Percentiles rank a stretch among this genome's conserved stretches.
phyloP scores from a whole-genome alignment of 1,140 invertebrate species.

The Anoplophora glabripennis region DNA sequence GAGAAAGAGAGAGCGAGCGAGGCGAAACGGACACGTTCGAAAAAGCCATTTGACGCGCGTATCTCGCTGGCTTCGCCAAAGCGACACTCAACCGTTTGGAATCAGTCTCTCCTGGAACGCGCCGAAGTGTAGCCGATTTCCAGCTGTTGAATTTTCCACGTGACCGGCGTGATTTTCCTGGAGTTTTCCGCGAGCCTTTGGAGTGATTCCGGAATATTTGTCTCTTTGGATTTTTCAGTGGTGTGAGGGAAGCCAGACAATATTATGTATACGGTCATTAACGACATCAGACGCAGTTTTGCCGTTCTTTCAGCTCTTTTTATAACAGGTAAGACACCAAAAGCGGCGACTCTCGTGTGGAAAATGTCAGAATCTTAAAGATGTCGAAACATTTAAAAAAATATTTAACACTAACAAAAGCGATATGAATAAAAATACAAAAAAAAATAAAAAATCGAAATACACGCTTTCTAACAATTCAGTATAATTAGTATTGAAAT shows the following conservation, averaged over 20 bases:
- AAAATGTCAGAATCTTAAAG: too few relatives aligned
- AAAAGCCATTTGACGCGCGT: too few relatives aligned
- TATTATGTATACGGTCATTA: constrained; percentile 43
- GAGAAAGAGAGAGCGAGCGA: too few relatives aligned
- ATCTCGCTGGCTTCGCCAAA: too few relatives aligned
- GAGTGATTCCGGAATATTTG: background rate
- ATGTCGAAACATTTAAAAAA: too few relatives aligned
- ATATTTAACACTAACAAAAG: too few relatives aligned
- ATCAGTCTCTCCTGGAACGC: constrained; percentile 22
- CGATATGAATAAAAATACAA: too few relatives aligned
- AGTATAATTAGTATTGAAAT: too few relatives aligned
- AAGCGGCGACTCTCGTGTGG: too few relatives aligned
- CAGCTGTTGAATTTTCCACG: constrained; percentile 17
- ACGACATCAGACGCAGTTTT: constrained; percentile 40
- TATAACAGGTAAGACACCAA: constrained; percentile 38
- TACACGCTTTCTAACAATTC: too few relatives aligned
- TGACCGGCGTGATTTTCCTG: constrained; percentile 25
- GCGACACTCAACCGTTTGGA: background rate
- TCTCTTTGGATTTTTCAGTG: constrained; percentile 3
- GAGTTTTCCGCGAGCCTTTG: constrained; percentile 1
- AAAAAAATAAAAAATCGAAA: too few relatives aligned
- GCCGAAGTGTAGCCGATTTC: constrained; percentile 24
- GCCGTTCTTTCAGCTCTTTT: constrained; percentile 38
- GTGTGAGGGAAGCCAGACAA: constrained; percentile 6
- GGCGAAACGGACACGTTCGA: too few relatives aligned